A percentile compares a stretch with the other conserved stretches of the same genome.
Evolutionary conservation across 2,888 invertebrate species (phyloP).

Genomic region (Chalcosyrphus nemorum): DNA sequence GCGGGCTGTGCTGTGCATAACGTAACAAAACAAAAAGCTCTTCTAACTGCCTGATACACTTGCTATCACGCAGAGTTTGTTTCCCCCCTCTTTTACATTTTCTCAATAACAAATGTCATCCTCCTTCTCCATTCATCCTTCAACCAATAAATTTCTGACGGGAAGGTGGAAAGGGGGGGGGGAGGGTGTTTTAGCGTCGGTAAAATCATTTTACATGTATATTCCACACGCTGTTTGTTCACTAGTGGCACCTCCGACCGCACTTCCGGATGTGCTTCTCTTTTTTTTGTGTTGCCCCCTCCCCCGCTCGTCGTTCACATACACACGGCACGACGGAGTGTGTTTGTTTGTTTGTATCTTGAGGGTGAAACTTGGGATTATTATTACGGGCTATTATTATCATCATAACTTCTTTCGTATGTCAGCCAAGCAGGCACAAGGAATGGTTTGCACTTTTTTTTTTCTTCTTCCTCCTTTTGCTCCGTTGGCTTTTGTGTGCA

Average conservation of each 20-base stretch:
- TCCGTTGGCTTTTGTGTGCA: background rate
- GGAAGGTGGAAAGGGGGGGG: too few species aligned
- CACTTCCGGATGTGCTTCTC: conserved; percentile 58
- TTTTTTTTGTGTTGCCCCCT: background rate
- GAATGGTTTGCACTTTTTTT: conserved; percentile 11
- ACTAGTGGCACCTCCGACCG: conserved; percentile 55
- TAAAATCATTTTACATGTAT: conserved; percentile 59
- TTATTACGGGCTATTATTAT: conserved; percentile 61
- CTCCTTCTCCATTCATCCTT: conserved; percentile 32
- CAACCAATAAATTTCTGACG: conserved; percentile 38
- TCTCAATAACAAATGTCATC: conserved; percentile 59
- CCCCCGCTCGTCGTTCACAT: background rate
- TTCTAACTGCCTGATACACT: conserved; percentile 8
- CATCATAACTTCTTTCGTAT: conserved; percentile 56
- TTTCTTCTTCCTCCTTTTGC: background rate
- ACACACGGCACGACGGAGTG: background rate
- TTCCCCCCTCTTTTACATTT: conserved; percentile 16
- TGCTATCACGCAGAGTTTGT: background rate
- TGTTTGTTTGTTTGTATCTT: conserved; percentile 33
- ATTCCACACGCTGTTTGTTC: conserved; percentile 54
- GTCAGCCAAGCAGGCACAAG: background rate
- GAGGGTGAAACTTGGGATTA: conserved; percentile 64
- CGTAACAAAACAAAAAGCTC: conserved; percentile 33
- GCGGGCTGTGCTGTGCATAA: too few species aligned
- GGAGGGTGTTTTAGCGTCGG: background rate